These are phyloP conservation scores for Muscicapa adusta DNA, from an alignment of 2,113 vertebrate genomes.

Conservation along the genomic window DNA sequence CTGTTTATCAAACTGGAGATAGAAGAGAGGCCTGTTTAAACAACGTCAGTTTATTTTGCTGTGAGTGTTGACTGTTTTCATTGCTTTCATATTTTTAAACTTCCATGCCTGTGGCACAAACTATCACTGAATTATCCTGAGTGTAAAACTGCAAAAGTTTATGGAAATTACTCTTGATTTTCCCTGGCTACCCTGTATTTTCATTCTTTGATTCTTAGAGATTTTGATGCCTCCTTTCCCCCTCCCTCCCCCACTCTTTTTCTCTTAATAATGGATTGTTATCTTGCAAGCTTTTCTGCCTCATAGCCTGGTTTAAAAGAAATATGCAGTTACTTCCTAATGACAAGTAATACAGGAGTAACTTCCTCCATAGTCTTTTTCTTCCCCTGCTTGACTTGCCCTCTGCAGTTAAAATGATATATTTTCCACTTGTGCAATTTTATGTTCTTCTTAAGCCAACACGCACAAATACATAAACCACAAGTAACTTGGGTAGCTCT, in stretches of 20 bases:
- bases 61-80: neutral
- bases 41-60: neutral
- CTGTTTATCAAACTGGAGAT: neutral
- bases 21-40: neutral
- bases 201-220: neutral
- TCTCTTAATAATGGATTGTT: neutral
- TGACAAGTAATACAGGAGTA: neutral
- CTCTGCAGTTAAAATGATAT: conserved; percentile 22
- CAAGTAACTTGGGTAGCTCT: neutral
- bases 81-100: neutral
- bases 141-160: neutral
- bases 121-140: neutral
- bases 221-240: neutral
- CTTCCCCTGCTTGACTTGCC: neutral
- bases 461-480: conserved; percentile 10
- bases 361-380: neutral
- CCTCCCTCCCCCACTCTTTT: neutral
- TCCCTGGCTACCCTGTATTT: neutral
- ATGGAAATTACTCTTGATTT: neutral
- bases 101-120: neutral
- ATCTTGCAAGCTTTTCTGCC: neutral
- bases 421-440: conserved; percentile 39
- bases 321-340: neutral
- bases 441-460: conserved; percentile 42
- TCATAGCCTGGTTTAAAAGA: neutral